Evolutionary conservation across 2,113 vertebrate species (phyloP).

Genomic region (Alosa alosa): DNA sequence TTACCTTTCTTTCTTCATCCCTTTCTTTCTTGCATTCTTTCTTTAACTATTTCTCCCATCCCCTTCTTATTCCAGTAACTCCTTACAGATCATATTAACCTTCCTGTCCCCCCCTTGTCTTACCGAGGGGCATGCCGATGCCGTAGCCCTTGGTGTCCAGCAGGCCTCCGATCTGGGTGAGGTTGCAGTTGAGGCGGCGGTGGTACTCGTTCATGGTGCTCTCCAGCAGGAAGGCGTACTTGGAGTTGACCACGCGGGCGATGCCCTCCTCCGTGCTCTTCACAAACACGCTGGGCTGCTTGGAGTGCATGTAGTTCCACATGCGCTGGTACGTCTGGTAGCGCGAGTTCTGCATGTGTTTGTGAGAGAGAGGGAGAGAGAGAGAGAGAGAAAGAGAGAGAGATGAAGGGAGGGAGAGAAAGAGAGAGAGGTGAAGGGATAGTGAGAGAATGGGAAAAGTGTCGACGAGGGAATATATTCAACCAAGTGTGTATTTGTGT

Average conservation of each 20-base stretch:
- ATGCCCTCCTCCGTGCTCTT: constrained; percentile 90
- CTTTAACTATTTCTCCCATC: neutral
- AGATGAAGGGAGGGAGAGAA: constrained; percentile 10
- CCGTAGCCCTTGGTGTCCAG: constrained; percentile 91
- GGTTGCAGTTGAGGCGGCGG: constrained; percentile 87
- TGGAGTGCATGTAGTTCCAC: constrained; percentile 94
- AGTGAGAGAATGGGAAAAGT: neutral
- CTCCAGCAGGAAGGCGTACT: constrained; percentile 87
- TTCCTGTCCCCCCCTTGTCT: constrained; percentile 36
- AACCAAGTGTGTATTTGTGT: neutral
- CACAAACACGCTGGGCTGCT: constrained; percentile 88
- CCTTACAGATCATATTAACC: no score
- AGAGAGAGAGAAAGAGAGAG: neutral
- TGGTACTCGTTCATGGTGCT: constrained; percentile 93
- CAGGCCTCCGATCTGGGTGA: constrained; percentile 87
- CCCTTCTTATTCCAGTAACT: neutral
- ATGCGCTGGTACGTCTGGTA: constrained; percentile 92
- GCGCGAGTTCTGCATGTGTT: constrained; percentile 76
- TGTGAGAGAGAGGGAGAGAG: neutral
- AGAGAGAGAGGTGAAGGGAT: neutral
- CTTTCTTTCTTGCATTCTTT: neutral
- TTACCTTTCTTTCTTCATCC: neutral
- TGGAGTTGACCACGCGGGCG: constrained; percentile 86
- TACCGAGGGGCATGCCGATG: constrained; percentile 89
- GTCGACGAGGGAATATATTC: no score